Evolutionary conservation across 2,888 invertebrate genomes (phyloP).

Genomic region (Caenorhabditis auriculariae): DNA sequence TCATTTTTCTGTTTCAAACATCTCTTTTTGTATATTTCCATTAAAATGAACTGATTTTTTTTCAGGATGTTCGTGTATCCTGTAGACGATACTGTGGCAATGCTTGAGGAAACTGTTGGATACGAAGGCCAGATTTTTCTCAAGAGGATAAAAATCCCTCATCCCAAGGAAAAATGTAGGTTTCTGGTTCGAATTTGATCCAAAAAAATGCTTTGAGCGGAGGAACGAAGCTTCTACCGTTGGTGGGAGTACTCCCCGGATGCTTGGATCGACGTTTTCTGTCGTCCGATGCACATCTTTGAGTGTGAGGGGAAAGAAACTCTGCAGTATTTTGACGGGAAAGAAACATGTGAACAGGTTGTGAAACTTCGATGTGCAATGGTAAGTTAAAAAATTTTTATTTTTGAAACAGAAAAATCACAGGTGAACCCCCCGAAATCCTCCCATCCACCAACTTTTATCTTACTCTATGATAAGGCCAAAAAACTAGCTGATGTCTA

Average conservation of each 20-base stretch:
- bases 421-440: too few species aligned
- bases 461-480: too few species aligned
- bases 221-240: constrained; percentile 28
- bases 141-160: constrained; percentile 36
- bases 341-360: too few species aligned
- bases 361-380: too few species aligned
- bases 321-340: too few species aligned
- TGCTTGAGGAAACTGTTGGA: constrained; percentile 43
- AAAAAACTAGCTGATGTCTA: too few species aligned
- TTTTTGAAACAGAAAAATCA: too few species aligned
- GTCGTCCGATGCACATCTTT: constrained; percentile 37
- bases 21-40: neutral
- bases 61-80: constrained; percentile 36
- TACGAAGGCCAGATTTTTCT: constrained; percentile 48
- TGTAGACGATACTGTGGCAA: constrained; percentile 36
- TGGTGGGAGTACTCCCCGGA: constrained; percentile 48
- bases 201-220: neutral
- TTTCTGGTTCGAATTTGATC: neutral
- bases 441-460: too few species aligned
- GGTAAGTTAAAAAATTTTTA: too few species aligned
- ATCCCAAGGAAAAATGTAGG: constrained; percentile 19
- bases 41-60: neutral
- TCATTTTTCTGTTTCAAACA: neutral
- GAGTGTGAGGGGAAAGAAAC: too few species aligned
- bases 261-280: constrained; percentile 43